Conservation (phyloP, 2,888 invertebrate species). For the Xanthorhoe designata region DNA sequence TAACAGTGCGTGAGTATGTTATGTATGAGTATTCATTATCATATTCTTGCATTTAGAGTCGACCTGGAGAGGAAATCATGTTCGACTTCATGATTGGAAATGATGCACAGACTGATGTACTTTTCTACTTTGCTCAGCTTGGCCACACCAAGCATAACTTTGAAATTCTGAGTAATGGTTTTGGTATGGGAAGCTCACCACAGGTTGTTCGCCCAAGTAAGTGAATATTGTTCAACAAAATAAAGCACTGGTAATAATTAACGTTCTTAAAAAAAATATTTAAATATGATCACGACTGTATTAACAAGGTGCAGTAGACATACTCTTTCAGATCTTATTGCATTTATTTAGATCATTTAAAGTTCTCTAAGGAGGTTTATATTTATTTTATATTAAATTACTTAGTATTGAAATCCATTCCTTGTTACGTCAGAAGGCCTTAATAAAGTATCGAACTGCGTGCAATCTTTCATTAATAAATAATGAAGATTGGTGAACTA, state of each 20-base stretch:
- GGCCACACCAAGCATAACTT: slow-evolving; percentile 31
- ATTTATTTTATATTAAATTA: too few relatives aligned
- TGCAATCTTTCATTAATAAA: background rate
- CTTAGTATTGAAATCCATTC: too few relatives aligned
- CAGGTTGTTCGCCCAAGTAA: slow-evolving; percentile 7
- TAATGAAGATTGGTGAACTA: background rate
- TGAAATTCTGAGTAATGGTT: slow-evolving; percentile 19
- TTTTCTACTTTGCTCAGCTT: slow-evolving; percentile 14
- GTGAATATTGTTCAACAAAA: background rate
- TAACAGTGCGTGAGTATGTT: too few relatives aligned
- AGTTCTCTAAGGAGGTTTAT: too few relatives aligned
- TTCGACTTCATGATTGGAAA: slow-evolving; percentile 11
- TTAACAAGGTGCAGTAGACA: too few relatives aligned
- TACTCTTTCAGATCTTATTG: too few relatives aligned
- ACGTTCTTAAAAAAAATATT: too few relatives aligned
- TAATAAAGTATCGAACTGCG: background rate
- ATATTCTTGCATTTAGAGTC: slow-evolving; percentile 7
- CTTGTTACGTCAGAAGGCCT: background rate
- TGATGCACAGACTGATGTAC: background rate
- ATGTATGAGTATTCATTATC: too few relatives aligned
- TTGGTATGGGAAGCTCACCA: slow-evolving; percentile 7
- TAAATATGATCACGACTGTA: too few relatives aligned
- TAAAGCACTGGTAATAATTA: too few relatives aligned
- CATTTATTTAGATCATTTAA: too few relatives aligned
- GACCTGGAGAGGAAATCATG: slow-evolving; percentile 11